Percentiles rank a stretch among this genome's conserved stretches.
Evolutionary conservation across 2,113 vertebrate genomes (phyloP).

Genomic region (Motacilla alba): DNA sequence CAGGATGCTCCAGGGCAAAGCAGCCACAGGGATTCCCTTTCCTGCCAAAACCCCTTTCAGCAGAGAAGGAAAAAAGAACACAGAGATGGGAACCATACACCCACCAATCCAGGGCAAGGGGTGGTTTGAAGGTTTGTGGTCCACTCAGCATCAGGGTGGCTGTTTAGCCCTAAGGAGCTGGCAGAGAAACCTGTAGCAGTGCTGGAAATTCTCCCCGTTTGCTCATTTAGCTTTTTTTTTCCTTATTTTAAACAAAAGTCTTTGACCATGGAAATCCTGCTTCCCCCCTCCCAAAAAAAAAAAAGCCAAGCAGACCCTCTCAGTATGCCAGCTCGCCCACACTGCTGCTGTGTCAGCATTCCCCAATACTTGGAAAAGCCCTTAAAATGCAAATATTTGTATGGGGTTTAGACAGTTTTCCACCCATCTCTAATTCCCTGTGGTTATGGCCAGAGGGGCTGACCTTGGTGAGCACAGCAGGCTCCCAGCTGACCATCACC

Average conservation of each 20-base stretch:
- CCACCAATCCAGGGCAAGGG: rapidly evolving
- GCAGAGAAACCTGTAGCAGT: neutral
- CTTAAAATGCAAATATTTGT: conserved; percentile 42
- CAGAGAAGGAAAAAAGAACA: neutral
- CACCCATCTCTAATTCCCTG: neutral
- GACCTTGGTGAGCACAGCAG: rapidly evolving
- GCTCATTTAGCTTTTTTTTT: neutral
- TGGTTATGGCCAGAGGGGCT: neutral
- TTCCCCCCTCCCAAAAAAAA: neutral
- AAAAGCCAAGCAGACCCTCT: neutral
- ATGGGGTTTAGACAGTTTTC: neutral
- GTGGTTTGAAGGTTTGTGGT: neutral
- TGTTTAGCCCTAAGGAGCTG: neutral
- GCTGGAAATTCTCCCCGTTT: neutral
- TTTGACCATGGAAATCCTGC: neutral
- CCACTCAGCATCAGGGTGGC: rapidly evolving
- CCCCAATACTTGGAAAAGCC: neutral
- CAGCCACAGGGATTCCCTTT: neutral
- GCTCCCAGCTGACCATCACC: neutral
- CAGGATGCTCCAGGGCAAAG: neutral
- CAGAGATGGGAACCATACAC: neutral
- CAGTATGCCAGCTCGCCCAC: neutral
- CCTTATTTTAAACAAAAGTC: neutral
- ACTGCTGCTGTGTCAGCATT: neutral
- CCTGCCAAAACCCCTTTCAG: neutral